These are phyloP conservation scores for Anodontia alba DNA, from an alignment of 2,888 invertebrate genomes.

Conservation along the genomic window DNA sequence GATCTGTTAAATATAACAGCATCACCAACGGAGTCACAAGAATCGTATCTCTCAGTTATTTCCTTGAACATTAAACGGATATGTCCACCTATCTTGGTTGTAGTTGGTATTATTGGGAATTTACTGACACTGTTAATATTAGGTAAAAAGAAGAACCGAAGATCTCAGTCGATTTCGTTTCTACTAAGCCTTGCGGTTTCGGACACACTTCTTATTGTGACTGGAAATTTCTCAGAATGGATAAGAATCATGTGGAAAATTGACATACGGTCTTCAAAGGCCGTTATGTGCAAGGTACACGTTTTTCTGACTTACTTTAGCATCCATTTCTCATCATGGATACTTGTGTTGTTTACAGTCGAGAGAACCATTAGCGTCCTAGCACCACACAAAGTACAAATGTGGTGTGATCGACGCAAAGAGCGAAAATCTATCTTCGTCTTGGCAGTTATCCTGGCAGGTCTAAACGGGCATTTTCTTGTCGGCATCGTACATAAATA, in stretches of 20 bases:
- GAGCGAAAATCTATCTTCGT: constrained; percentile 38
- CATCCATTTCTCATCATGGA: constrained; percentile 74
- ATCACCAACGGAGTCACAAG: too few relatives aligned
- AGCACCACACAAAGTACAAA: constrained; percentile 69
- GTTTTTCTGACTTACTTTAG: constrained; percentile 68
- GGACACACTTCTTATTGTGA: constrained; percentile 68
- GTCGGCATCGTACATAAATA: not conserved
- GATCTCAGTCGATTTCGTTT: constrained; percentile 67
- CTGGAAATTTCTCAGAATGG: constrained; percentile 70
- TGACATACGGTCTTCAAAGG: constrained; percentile 60
- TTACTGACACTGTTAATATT: constrained; percentile 65
- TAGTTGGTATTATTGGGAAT: constrained; percentile 74
- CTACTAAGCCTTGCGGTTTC: constrained; percentile 66
- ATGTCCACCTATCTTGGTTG: constrained; percentile 68
- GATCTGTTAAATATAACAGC: too few relatives aligned
- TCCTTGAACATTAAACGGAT: not conserved
- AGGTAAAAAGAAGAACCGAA: constrained; percentile 53
- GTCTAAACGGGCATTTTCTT: not conserved
- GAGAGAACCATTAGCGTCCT: constrained; percentile 73
- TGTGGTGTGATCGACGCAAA: constrained; percentile 55
- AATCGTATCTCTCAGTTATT: too few relatives aligned
- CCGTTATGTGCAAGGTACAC: constrained; percentile 63
- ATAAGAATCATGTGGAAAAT: constrained; percentile 36
- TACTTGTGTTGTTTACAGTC: constrained; percentile 74
- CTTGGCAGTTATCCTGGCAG: constrained; percentile 37